Base-by-base conservation (phyloP, 37 sponge, comb jelly and placozoan species). In the Corticium candelabrum region DNA sequence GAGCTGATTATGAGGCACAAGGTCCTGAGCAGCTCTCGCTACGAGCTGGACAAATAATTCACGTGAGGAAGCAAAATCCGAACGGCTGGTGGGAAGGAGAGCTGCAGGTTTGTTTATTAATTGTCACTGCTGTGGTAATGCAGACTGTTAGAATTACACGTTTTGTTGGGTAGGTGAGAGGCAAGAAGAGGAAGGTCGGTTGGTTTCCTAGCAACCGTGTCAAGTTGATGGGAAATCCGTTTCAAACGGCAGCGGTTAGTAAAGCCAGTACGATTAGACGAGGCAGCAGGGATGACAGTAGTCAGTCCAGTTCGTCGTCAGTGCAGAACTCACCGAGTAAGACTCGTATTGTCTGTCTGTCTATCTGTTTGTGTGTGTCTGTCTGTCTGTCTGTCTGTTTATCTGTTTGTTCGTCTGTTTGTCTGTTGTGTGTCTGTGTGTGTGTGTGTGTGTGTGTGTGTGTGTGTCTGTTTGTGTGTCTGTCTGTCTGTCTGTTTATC, bases 41-140 rank as follows among this genome's bases (percentile, higher is more conserved):
- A 0, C 7, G 30, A 0, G 79, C 41, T 0, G 90, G 90, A 39
- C 81, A 89, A 27, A 68, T 87, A 15, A 75, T 93, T 40, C 78
- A 77, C 67, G 89, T 93, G 4, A 27, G 3, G 39, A 74, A 84
- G 73, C 89, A 89, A 74, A 74, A 79, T 0, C 3, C 3, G 30
- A 81, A 81, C 78, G 90, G 93, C 2, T 93, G 93, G 93, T 92
- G 93, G 90, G 85, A 84, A 74, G 93, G 93, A 29, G 83, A 86
- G 68, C 85, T 89, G 32, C 93, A 93, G 85, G 77, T 76, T 5
- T 5, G 68, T 76, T 5, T 11, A 68, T n/a, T n/a, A n/a, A n/a
- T n/a, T n/a, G n/a, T n/a, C n/a, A n/a, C n/a, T n/a, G n/a, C n/a
- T n/a, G n/a, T n/a, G n/a, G n/a, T n/a, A n/a, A n/a, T n/a, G n/a